These are phyloP conservation scores for Erannis defoliaria DNA, from an alignment of 2,888 invertebrate genomes.

Conservation along the genomic window DNA sequence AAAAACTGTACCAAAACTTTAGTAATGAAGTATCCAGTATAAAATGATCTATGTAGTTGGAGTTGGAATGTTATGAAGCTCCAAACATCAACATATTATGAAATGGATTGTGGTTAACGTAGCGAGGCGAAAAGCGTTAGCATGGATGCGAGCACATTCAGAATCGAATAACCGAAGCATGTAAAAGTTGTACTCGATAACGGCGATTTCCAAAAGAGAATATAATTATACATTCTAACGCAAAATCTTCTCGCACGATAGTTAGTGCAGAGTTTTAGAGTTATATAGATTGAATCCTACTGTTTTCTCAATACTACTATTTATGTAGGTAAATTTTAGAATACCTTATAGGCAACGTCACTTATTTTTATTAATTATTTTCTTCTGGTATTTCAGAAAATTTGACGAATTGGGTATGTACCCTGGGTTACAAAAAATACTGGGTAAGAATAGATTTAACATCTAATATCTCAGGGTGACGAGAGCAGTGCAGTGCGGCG, in stretches of 20 bases:
- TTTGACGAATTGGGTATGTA: too few species aligned
- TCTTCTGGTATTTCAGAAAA: too few species aligned
- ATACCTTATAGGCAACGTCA: too few species aligned
- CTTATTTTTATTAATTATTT: too few species aligned
- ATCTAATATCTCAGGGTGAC: too few species aligned
- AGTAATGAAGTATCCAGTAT: background rate
- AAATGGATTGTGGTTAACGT: constrained; percentile 23
- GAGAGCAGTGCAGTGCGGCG: too few species aligned
- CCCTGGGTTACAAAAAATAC: too few species aligned
- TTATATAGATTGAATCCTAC: background rate
- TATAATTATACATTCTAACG: background rate
- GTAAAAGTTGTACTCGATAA: background rate
- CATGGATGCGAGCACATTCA: constrained; percentile 6
- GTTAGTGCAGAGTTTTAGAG: background rate
- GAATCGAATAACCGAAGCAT: constrained; percentile 13
- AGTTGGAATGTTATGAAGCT: constrained; percentile 13
- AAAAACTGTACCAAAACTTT: constrained; percentile 21
- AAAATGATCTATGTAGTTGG: background rate
- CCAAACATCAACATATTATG: constrained; percentile 14
- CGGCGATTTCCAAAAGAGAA: background rate
- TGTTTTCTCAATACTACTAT: too few species aligned
- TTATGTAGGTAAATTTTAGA: too few species aligned
- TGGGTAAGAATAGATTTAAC: too few species aligned
- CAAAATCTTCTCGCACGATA: background rate
- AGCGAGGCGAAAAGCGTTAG: constrained; percentile 15